Evolutionary conservation across 37 sponge, comb jelly and placozoan genomes (phyloP).

Genomic region (Hormiphora californensis): DNA sequence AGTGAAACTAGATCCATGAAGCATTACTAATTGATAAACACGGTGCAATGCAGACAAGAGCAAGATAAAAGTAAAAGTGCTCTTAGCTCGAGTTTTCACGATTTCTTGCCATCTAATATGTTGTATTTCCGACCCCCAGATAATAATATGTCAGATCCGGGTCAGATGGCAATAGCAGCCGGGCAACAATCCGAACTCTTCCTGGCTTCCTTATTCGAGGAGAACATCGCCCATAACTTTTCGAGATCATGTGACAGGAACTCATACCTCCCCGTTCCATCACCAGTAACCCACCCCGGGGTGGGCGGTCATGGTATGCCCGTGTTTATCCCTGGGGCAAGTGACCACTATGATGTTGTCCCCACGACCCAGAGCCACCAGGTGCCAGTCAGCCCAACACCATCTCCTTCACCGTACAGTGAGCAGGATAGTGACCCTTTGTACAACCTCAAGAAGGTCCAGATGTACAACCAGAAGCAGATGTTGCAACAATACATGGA

Average conservation of each 20-base stretch:
- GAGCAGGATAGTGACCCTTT: not conserved
- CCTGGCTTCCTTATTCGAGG: not conserved
- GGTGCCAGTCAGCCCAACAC: not conserved
- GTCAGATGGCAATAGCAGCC: too few relatives aligned
- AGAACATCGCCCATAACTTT: not conserved
- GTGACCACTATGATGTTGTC: too few relatives aligned
- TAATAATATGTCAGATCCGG: too few relatives aligned
- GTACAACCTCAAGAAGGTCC: conserved; percentile 4
- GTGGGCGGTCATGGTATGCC: not conserved
- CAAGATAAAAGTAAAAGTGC: too few relatives aligned
- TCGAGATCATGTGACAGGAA: not conserved
- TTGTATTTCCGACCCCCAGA: too few relatives aligned
- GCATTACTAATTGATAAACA: too few relatives aligned
- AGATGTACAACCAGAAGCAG: not conserved
- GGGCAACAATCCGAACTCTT: not conserved
- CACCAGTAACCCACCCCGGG: not conserved
- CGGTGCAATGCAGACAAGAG: too few relatives aligned
- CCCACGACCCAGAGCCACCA: not conserved
- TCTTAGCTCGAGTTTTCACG: too few relatives aligned
- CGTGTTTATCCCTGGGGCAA: not conserved
- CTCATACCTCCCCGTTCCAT: not conserved
- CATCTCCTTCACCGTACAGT: not conserved
- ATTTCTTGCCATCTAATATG: too few relatives aligned
- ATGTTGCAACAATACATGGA: not conserved
- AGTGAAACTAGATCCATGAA: too few relatives aligned